Evolutionary conservation across 2,113 vertebrate species (phyloP), one percentile per base, ranked within the genome.

Genomic region (Crotalus horridus): DNA sequence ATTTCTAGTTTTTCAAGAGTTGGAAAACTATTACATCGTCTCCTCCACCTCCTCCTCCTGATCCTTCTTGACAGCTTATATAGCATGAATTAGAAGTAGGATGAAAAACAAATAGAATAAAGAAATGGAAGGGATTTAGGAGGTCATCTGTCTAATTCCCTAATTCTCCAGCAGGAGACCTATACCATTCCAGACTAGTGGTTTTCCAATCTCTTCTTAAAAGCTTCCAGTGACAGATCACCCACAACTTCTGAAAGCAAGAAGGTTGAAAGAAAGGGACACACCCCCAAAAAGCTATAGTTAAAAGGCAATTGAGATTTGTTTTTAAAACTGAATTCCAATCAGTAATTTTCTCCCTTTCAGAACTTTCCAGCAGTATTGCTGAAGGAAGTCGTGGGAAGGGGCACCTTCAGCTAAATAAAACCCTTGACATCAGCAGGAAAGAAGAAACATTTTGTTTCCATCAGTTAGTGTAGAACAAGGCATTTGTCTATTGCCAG

Each of bases 371-470:
- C 87, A n/a, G 43, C 0, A 0, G 20, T 89, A 23, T 59, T 95
- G 46, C 81, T 85, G 56, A 15, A 55, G 29, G 46, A 90, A 81
- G 2, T 39, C 39, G n/a, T 74, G 46, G 39, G 55, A 24, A 12
- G 81, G 26, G 48, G 89, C 6, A 33, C 86, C 88, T 94, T 92
- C 91, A 94, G 46, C 56, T 91, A 93, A 93, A 48, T 94, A 88
- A 91, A 94, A 88, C 6, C 89, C 91, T 92, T 94, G 29, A 92
- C 91, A 33, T 48, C 26, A 93, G 94, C 74, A 46, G 2, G 39
- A 86, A 95, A 94, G 43, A 94, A 93, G 21, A 1, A 94, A 54
- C 2, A 59, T 94, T 94, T 94, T 94, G 85, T 91, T 96, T 95
- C 90, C 61, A 92, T 92, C 85, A 93, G 74, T n/a, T 93, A 88